Evolutionary conservation across 2,113 vertebrate species (phyloP), one percentile per base, ranked within the genome.

Genomic region (Pterocles burchelli): DNA sequence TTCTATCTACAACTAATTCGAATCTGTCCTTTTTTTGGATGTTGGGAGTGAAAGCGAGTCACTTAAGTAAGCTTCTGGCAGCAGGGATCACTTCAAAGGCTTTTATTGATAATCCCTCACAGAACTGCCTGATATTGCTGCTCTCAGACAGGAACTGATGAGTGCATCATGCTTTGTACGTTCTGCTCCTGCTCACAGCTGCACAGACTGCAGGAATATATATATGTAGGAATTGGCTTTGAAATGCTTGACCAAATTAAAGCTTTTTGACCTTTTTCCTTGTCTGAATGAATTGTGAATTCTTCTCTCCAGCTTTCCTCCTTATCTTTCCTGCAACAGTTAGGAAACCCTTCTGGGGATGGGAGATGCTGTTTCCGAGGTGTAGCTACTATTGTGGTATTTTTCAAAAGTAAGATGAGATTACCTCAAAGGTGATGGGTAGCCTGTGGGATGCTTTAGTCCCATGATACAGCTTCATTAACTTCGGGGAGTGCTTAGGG

Each of bases 1-100:
- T 88, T 91, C 13, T 75, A 59, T 85, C 78, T 79, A 10, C 14
- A 49, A 43, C 70, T 93, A 68, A 68, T 88, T 80, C 36, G 76
- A 78, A 82, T 93, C 52, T 72, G 38, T 41, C 26, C 10, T 29
- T 65, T 90, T 90, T 82, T 46, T 72, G 73, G 49, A 45, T 76
- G 34, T 36, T 85, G 73, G 82, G 75, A 85, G 52, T 57, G 66
- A 52, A 85, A 95, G 75, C 65, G 58, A 92, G 57, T 79, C 66
- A 79, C 71, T 88, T 82, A 76, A 91, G 74, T 49, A 74, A 72
- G 71, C 78, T 95, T 43, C 74, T 89, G 82, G 90, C 70, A 90
- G 25, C 33, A 46, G 62, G 24, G 11, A 41, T 72, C 24, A 41
- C 25, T 62, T 94, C 74, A 85, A 75, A 88, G 52, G 31, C n/a